Evolutionary conservation across 2,888 invertebrate genomes (phyloP), one percentile per base, ranked within the genome.

Genomic region (Incurvaria masculella): DNA sequence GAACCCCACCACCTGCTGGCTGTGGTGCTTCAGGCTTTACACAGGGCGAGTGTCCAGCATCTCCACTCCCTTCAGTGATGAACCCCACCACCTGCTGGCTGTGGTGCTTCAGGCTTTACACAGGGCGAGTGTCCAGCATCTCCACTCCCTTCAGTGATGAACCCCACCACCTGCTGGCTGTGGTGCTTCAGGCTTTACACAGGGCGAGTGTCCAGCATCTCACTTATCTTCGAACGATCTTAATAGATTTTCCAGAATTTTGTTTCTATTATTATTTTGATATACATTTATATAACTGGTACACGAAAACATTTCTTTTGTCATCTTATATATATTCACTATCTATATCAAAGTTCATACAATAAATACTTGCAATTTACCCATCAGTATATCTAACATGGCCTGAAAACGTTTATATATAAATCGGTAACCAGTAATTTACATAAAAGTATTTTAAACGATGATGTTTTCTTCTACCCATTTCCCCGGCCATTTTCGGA

Each of bases 311-410:
- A 43, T 45, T 46, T 20, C 39, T 46, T 33, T 23, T 38, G 2
- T 3, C 39, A 19, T 16, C 17, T n/a, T 16, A 41, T 46, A 20
- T 42, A 17, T 41, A 4, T 19, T 42, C 23, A 61, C 16, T 41
- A 17, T 23, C 14, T 45, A 39, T 3, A 10, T 21, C 27, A 50
- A 23, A 2, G 10, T 21, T 45, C 51, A 49, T 48, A 21, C 38
- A 44, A 26, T 40, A 21, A 21, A 17, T n/a, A 47, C 41, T 43
- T 47, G n/a, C 21, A 21, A 21, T 46, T 43, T 6, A 17, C 41
- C 19, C 19, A 45, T 19, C 26, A 33, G 33, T 33, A 33, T 14
- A 33, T 33, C 33, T 33, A 33, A 33, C 33, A 33, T 33, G 33
- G 33, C 14, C 33, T 14, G 33, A 33, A 14, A 33, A 23, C 23